Percentiles rank a stretch among this genome's conserved stretches.
Evolutionary conservation across 2,888 invertebrate genomes (phyloP).

Genomic region (Urechis unicinctus): DNA sequence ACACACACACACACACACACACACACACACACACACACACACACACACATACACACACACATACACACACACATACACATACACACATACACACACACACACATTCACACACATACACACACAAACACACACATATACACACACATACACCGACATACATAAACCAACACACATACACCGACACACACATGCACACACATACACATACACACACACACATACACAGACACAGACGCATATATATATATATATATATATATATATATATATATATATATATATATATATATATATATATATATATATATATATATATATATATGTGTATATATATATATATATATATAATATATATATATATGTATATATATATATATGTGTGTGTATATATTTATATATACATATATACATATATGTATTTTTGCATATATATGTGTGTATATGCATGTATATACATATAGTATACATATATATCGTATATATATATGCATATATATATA

Average conservation of each 20-base stretch:
- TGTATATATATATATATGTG: no score
- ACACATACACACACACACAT: conserved; percentile 2
- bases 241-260: not conserved
- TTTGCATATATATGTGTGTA: no score
- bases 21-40: conserved; percentile 3
- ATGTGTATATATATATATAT: no score
- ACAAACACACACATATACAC: conserved; percentile 1
- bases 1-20: not conserved
- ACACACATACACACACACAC: conserved; percentile 3
- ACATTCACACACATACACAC: conserved; percentile 2
- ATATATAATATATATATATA: no score
- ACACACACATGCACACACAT: not conserved
- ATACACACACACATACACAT: conserved; percentile 1
- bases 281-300: no score
- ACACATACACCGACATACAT: not conserved
- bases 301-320: no score
- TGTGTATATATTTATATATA: no score
- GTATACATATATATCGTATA: no score
- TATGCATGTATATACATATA: no score
- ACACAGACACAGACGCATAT: not conserved
- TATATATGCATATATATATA: no score
- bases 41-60: conserved; percentile 2
- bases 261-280: not conserved
- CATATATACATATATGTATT: no score
- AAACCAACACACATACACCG: conserved; percentile 1